Evolutionary conservation across 2,888 invertebrate genomes (phyloP).

Genomic region (Drosophila subquinaria): DNA sequence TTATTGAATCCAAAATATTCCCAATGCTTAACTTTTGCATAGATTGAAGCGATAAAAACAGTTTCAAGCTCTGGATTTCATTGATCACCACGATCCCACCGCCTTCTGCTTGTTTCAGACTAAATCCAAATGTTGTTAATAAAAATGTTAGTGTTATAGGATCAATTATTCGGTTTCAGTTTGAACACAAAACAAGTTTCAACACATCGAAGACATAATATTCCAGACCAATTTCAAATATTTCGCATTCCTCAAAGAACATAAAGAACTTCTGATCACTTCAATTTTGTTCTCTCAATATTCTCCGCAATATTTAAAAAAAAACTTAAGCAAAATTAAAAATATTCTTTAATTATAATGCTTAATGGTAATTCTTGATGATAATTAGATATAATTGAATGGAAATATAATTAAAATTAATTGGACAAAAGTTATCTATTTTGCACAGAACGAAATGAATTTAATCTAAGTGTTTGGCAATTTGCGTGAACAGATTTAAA

Average conservation of each 20-base stretch:
- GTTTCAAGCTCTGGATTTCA: slow-evolving; percentile 40
- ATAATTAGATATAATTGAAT: slow-evolving; percentile 9
- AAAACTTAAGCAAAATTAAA: not conserved
- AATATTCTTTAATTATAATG: slow-evolving; percentile 7
- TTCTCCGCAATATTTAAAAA: not conserved
- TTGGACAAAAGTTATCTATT: slow-evolving; percentile 29
- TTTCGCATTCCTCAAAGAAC: not conserved
- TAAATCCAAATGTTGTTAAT: slow-evolving; percentile 45
- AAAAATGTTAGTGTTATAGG: slow-evolving; percentile 26
- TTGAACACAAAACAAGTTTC: slow-evolving; percentile 55
- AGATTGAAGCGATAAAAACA: slow-evolving; percentile 10
- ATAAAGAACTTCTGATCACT: slow-evolving; percentile 3
- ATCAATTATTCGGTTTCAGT: slow-evolving; percentile 69
- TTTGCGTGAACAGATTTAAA: slow-evolving; percentile 36
- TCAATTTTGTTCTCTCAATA: slow-evolving; percentile 3
- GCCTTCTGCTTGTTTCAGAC: slow-evolving; percentile 72
- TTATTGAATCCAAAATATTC: slow-evolving; percentile 18
- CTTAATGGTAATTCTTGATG: slow-evolving; percentile 12
- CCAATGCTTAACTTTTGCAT: slow-evolving; percentile 35
- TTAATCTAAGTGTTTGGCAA: slow-evolving; percentile 44
- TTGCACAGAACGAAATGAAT: slow-evolving; percentile 54
- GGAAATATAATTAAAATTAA: slow-evolving; percentile 1
- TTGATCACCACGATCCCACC: slow-evolving; percentile 73
- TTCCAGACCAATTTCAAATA: slow-evolving; percentile 10
- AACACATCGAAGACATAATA: slow-evolving; percentile 62